phyloP scores from a whole-genome alignment of 2,797 vertebrate species.

The Acipenser ruthenus region DNA sequence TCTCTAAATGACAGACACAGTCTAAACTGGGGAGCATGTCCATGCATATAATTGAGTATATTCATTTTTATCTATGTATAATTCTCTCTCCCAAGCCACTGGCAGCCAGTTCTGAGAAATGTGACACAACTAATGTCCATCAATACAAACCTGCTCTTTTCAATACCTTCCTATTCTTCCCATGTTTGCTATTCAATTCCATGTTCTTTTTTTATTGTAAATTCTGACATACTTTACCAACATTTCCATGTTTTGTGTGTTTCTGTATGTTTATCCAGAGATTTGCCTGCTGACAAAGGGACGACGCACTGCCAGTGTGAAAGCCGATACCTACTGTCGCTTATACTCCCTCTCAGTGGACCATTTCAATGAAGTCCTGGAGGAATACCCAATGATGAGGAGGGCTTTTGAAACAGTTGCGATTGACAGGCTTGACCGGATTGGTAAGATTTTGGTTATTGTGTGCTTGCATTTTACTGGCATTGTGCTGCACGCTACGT shows the following conservation, averaged over 20 bases:
- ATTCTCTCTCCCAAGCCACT: background rate
- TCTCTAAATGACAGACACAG: no score
- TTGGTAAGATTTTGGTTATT: constrained; percentile 73
- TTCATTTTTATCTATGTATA: no score
- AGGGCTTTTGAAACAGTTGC: constrained; percentile 90
- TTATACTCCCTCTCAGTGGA: constrained; percentile 96
- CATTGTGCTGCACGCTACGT: constrained; percentile 66
- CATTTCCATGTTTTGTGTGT: constrained; percentile 13
- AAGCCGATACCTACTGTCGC: constrained; percentile 92
- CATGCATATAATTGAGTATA: no score
- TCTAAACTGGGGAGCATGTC: no score
- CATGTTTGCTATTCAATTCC: constrained; percentile 11
- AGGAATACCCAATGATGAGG: constrained; percentile 99
- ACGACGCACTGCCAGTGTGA: constrained; percentile 90
- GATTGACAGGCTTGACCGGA: constrained; percentile 91
- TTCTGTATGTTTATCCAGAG: constrained; percentile 56
- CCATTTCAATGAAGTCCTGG: constrained; percentile 97
- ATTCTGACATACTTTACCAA: background rate
- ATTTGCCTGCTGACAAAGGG: constrained; percentile 96
- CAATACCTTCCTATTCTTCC: constrained; percentile 24
- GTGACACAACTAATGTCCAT: background rate
- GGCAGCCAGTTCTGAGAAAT: background rate
- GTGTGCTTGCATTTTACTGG: constrained; percentile 58
- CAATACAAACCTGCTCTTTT: background rate
- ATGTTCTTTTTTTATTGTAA: background rate